Evolutionary conservation across 2,888 invertebrate genomes (phyloP), one percentile per base, ranked within the genome.

Genomic region (Dasysyrphus tricinctus): DNA sequence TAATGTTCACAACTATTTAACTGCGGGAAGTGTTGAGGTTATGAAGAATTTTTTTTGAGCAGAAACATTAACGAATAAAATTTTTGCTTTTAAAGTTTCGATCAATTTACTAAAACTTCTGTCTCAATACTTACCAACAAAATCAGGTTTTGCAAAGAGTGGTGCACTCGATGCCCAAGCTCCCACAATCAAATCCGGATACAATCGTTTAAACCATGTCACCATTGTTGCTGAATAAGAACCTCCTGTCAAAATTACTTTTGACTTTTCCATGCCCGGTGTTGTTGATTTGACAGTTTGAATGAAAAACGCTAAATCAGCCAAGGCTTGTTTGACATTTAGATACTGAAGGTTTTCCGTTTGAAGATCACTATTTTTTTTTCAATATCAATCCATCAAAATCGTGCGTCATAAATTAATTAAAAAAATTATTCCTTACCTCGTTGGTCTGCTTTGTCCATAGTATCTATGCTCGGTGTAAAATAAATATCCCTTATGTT

Each of bases 391-490:
- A 39, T 51, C 19, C 2, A 11, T 61, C 59, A 59, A 61, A 61
- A 32, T 32, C 6, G 24, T 14, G 3, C 7, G 29, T 54, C 7
- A 5, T 7, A 54, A 29, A 3, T 54, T 14, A 32, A 32, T 32
- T n/a, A n/a, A n/a, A n/a, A 24, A 0, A 51, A 51, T 24, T 29
- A 14, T 6, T 61, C 80, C 94, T 93, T 91, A 97, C 97, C 89
- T 89, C 19, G 95, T 95, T 0, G 97, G 97, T 82, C 93, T 94
- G 88, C 96, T 97, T 74, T 94, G 89, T 1, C 97, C 97, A 90
- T 97, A 97, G 91, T 94, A 97, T 88, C 97, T 94, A 91, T 97
- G 97, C 90, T 97, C 97, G 0, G 97, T 95, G 88, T 95, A 95
- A 90, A 96, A 95, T 89, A 96, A 92, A 5, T 94, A 94, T 0